Conservation (phyloP, 2,113 vertebrate species). For the Glareola pratincola region DNA sequence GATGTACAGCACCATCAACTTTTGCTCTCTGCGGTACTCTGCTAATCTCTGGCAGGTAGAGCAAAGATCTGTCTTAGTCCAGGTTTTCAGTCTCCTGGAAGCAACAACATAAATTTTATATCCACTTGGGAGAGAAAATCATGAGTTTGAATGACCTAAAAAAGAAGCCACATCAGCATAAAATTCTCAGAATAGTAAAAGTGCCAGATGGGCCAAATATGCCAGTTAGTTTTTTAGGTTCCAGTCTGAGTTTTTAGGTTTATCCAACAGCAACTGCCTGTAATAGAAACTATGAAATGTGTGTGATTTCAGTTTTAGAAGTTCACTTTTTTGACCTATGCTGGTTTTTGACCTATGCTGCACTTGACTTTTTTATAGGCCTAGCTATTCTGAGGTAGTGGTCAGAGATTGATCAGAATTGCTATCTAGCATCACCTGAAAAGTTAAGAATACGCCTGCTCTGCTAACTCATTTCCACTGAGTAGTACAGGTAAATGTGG, state of each 20-base stretch:
- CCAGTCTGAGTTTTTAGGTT: background rate
- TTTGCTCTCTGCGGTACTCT: conserved; percentile 61
- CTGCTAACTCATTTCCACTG: background rate
- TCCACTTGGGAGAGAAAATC: conserved; percentile 29
- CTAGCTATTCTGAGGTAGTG: background rate
- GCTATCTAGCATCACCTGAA: background rate
- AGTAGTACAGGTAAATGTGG: background rate
- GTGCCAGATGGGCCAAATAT: background rate
- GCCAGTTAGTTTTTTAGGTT: background rate
- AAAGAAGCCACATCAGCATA: conserved; percentile 48
- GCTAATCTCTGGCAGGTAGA: conserved; percentile 73
- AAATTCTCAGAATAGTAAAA: conserved; percentile 45
- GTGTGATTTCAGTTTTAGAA: background rate
- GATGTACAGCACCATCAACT: conserved; percentile 74
- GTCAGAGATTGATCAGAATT: background rate
- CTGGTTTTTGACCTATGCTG: rapidly evolving
- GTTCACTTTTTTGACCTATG: background rate
- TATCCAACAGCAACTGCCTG: background rate
- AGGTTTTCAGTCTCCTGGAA: conserved; percentile 69
- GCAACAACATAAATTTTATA: conserved; percentile 73
- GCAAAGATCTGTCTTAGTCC: conserved; percentile 70
- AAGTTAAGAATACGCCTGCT: background rate
- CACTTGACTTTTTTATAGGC: background rate
- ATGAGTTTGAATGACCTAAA: background rate
- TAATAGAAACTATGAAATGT: background rate